phyloP scores from a whole-genome alignment of 1,140 invertebrate species.

The Drosophila baimaii region DNA sequence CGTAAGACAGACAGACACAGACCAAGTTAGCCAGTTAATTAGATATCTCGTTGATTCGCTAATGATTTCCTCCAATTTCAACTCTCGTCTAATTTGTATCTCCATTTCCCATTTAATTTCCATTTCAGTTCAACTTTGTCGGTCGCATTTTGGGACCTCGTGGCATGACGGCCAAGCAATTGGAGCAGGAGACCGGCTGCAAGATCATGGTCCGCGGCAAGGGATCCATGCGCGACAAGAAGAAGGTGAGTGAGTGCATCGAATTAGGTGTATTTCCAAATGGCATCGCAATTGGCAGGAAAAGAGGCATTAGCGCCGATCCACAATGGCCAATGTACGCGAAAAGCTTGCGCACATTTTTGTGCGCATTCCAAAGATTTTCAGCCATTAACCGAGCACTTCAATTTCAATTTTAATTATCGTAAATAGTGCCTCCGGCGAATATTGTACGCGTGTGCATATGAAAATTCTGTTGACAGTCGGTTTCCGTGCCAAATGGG shows the following conservation, averaged over 20 bases:
- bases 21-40: slow-evolving; percentile 40
- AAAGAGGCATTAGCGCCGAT: slow-evolving; percentile 4
- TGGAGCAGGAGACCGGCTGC: slow-evolving; percentile 99
- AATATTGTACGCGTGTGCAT: slow-evolving; percentile 25
- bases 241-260: slow-evolving; percentile 91
- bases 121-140: slow-evolving; percentile 99
- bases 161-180: slow-evolving; percentile 99
- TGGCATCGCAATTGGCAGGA: slow-evolving; percentile 3
- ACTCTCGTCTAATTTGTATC: slow-evolving; percentile 45
- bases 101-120: slow-evolving; percentile 85
- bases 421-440: slow-evolving; percentile 34
- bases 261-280: not conserved
- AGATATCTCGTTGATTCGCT: slow-evolving; percentile 51
- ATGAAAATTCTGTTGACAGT: slow-evolving; percentile 62
- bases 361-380: slow-evolving; percentile 19
- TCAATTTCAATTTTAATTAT: slow-evolving; percentile 45
- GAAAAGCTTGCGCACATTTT: slow-evolving; percentile 5
- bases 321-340: not conserved
- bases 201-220: slow-evolving; percentile 99
- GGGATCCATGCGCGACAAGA: slow-evolving; percentile 99
- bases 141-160: slow-evolving; percentile 99
- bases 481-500: slow-evolving; percentile 60
- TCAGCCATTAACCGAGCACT: slow-evolving; percentile 31
- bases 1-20: slow-evolving; percentile 3
- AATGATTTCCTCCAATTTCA: slow-evolving; percentile 68